These are phyloP conservation scores for Picus viridis DNA, from an alignment of 2,797 vertebrate genomes.

Conservation along the genomic window DNA sequence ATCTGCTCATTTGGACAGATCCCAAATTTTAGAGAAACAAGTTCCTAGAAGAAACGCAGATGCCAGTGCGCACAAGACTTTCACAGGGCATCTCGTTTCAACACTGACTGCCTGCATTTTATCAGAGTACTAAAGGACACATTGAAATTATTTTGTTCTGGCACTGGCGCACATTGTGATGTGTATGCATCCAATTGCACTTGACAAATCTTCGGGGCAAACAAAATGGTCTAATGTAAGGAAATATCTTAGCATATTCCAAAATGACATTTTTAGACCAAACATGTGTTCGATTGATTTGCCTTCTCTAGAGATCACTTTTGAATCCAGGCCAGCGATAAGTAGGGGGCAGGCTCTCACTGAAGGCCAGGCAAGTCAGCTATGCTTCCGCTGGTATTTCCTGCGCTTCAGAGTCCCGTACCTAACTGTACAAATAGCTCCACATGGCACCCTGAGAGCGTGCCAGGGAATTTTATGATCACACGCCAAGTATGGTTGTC, in stretches of 20 bases:
- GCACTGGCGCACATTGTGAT: slow-evolving; percentile 27
- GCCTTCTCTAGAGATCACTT: slow-evolving; percentile 73
- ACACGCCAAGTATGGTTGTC: slow-evolving; percentile 82
- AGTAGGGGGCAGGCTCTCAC: slow-evolving; percentile 36
- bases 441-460: slow-evolving; percentile 68
- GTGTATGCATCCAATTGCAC: slow-evolving; percentile 57
- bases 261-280: slow-evolving; percentile 76
- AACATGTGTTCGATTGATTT: slow-evolving; percentile 76
- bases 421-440: slow-evolving; percentile 77
- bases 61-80: slow-evolving; percentile 56
- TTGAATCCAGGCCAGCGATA: slow-evolving; percentile 64
- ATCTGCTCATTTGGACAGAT: slow-evolving; percentile 62
- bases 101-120: slow-evolving; percentile 64
- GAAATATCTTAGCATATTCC: slow-evolving; percentile 71
- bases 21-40: slow-evolving; percentile 71
- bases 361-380: slow-evolving; percentile 67
- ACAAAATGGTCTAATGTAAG: slow-evolving; percentile 70
- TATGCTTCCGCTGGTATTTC: slow-evolving; percentile 72
- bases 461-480: slow-evolving; percentile 78
- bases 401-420: slow-evolving; percentile 66
- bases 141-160: slow-evolving; percentile 66
- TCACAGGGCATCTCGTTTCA: slow-evolving; percentile 68
- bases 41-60: slow-evolving; percentile 65
- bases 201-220: slow-evolving; percentile 73
- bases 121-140: slow-evolving; percentile 68